Conservation (phyloP, 2,888 invertebrate genomes). For the Drepanosiphum platanoidis region DNA sequence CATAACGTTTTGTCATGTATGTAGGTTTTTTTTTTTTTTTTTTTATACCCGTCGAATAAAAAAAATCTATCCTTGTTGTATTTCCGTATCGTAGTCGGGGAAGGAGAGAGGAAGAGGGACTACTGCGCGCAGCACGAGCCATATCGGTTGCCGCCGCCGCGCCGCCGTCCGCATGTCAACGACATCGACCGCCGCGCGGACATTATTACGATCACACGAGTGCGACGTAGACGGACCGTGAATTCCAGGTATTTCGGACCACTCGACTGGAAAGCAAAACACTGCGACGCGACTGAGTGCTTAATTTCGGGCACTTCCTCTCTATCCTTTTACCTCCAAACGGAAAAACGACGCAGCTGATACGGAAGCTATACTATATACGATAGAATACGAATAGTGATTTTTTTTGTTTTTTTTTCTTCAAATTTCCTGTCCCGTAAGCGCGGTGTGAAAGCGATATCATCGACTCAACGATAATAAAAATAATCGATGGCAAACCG, state of each 20-base stretch:
- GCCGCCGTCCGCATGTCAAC: conserved; percentile 19
- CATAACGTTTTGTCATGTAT: no score
- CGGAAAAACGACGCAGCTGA: conserved; percentile 20
- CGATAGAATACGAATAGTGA: not conserved
- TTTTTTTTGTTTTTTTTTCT: conserved; percentile 20
- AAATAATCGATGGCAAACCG: conserved; percentile 18
- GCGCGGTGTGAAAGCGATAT: conserved; percentile 36
- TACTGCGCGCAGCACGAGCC: conserved; percentile 11
- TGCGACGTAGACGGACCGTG: conserved; percentile 30
- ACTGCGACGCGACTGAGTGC: no score
- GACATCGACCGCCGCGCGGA: conserved; percentile 16
- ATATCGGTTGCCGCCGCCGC: conserved; percentile 4
- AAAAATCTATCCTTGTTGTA: not conserved
- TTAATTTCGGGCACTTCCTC: conserved; percentile 52
- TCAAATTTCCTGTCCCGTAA: conserved; percentile 3
- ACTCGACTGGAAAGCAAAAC: conserved; percentile 50
- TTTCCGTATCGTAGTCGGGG: not conserved
- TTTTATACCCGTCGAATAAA: not conserved
- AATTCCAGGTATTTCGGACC: conserved; percentile 26
- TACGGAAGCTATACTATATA: not conserved
- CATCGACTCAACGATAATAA: no score
- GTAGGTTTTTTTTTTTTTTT: conserved; percentile 27
- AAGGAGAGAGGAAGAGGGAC: no score
- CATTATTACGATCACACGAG: conserved; percentile 39
- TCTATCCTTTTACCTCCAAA: no score